Evolutionary conservation across 2,888 invertebrate species (phyloP).

Genomic region (Sycophila texana): DNA sequence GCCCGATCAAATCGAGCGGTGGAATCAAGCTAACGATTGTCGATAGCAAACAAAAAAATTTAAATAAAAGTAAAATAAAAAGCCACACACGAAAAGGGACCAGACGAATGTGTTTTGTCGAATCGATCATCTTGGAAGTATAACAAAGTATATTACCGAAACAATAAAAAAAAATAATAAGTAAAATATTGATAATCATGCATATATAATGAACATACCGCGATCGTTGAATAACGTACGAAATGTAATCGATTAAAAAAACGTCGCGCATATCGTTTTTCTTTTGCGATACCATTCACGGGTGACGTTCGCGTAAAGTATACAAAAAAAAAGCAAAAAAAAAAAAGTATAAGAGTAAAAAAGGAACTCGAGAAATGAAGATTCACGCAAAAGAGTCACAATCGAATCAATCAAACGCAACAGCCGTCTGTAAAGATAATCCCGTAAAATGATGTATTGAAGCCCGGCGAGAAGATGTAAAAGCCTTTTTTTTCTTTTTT

Average conservation of each 20-base stretch:
- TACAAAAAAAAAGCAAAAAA: background rate
- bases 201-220: conserved; percentile 8
- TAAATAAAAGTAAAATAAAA: conserved; percentile 18
- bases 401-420: conserved; percentile 44
- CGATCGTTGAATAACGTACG: background rate
- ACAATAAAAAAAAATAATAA: conserved; percentile 8
- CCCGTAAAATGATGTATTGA: conserved; percentile 6
- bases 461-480: background rate
- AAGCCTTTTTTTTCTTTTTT: background rate
- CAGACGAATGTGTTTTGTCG: conserved; percentile 66
- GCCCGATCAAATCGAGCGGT: conserved; percentile 15
- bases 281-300: conserved; percentile 4
- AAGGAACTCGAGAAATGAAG: background rate
- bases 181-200: conserved; percentile 43
- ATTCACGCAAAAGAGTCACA: background rate
- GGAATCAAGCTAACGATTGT: conserved; percentile 7
- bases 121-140: conserved; percentile 62
- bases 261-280: conserved; percentile 23
- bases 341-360: background rate
- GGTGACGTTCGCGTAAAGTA: background rate
- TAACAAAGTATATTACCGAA: conserved; percentile 20
- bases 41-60: background rate
- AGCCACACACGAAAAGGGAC: conserved; percentile 68
- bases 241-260: conserved; percentile 4
- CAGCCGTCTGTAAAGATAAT: conserved; percentile 36